Evolutionary conservation across 2,797 vertebrate species (phyloP).

Genomic region (Scolopax bukidnonensis): DNA sequence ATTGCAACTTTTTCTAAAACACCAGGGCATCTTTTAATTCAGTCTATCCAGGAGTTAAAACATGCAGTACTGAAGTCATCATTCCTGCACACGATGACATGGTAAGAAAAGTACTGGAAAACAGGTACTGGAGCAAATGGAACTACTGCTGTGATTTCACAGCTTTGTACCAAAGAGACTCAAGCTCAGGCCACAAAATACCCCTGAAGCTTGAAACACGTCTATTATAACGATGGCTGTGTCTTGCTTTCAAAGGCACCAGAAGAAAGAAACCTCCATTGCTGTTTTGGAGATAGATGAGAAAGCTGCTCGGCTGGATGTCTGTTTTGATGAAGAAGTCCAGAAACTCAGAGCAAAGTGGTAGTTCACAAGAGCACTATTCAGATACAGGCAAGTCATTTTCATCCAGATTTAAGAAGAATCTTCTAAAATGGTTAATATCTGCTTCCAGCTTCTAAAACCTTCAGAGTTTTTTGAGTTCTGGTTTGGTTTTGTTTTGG

Average conservation of each 20-base stretch:
- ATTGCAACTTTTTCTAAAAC: slow-evolving; percentile 6
- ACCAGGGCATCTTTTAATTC: background rate
- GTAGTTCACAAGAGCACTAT: background rate
- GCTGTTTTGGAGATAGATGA: slow-evolving; percentile 13
- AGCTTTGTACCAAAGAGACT: background rate
- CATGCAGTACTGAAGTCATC: background rate
- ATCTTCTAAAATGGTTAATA: background rate
- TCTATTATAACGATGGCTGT: background rate
- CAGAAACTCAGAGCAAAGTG: slow-evolving; percentile 3
- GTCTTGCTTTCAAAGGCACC: slow-evolving; percentile 23
- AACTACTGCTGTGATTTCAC: slow-evolving; percentile 21
- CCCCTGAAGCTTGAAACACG: background rate
- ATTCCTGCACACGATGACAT: background rate
- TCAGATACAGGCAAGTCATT: background rate
- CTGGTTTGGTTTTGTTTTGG: background rate
- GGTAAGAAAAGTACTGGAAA: background rate
- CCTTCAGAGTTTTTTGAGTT: background rate
- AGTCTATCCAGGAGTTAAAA: background rate
- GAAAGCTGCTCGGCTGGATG: slow-evolving; percentile 2
- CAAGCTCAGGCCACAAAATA: background rate
- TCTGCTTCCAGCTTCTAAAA: background rate
- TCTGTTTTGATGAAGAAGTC: slow-evolving; percentile 35
- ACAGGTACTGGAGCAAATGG: background rate
- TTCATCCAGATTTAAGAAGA: background rate
- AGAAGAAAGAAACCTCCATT: slow-evolving; percentile 20